A percentile compares a stretch with the other conserved stretches of the same genome.
These are phyloP conservation scores for Melinaea marsaeus DNA, from an alignment of 2,888 invertebrate species.

Conservation along the genomic window DNA sequence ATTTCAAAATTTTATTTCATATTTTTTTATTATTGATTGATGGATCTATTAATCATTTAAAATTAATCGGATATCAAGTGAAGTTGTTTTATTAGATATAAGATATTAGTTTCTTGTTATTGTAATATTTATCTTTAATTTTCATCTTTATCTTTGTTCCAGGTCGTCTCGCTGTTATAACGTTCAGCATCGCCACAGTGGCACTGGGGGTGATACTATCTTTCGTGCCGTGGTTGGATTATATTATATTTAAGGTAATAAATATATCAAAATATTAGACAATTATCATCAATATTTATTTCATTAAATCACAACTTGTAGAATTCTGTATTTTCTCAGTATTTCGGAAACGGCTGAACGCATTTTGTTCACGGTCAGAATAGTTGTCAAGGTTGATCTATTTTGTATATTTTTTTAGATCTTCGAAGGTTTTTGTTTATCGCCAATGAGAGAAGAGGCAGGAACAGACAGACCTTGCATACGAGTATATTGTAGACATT, in stretches of 20 bases:
- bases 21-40: too few species aligned
- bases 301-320: not conserved
- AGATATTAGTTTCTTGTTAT: not conserved
- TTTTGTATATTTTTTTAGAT: too few species aligned
- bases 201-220: conserved; percentile 87
- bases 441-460: too few species aligned
- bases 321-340: not conserved
- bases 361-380: too few species aligned
- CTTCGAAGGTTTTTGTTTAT: too few species aligned
- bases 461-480: too few species aligned
- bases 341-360: not conserved
- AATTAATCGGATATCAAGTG: not conserved
- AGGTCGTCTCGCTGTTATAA: conserved; percentile 89
- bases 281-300: not conserved
- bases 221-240: conserved; percentile 92
- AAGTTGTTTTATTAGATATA: not conserved
- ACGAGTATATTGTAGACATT: too few species aligned
- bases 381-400: too few species aligned
- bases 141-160: conserved; percentile 59
- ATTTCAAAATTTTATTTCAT: too few species aligned
- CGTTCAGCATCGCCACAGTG: conserved; percentile 88
- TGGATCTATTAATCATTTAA: too few species aligned
- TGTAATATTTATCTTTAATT: not conserved
- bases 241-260: conserved; percentile 88
- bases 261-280: not conserved